These are phyloP conservation scores for Eledona agricola DNA, from an alignment of 2,888 invertebrate species.

Conservation along the genomic window DNA sequence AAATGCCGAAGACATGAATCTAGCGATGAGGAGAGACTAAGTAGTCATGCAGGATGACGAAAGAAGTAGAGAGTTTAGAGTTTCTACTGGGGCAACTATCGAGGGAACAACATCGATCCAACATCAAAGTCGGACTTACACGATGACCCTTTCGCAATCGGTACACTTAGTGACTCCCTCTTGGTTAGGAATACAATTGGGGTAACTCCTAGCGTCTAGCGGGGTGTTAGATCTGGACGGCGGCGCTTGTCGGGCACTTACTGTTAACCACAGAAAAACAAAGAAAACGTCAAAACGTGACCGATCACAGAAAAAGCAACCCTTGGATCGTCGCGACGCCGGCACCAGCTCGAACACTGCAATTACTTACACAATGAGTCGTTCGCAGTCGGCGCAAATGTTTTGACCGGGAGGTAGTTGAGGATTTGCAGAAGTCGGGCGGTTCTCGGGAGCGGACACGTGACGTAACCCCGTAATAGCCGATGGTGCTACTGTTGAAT, in stretches of 20 bases:
- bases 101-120: constrained; percentile 49
- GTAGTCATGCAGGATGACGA: constrained; percentile 16
- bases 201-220: constrained; percentile 52
- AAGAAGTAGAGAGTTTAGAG: constrained; percentile 8
- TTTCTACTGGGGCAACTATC: constrained; percentile 22
- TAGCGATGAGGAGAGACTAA: constrained; percentile 16
- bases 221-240: constrained; percentile 62
- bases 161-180: constrained; percentile 75
- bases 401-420: constrained; percentile 88
- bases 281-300: constrained; percentile 27
- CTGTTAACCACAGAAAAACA: constrained; percentile 43
- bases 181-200: constrained; percentile 55
- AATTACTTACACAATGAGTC: constrained; percentile 93
- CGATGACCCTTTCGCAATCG: constrained; percentile 86
- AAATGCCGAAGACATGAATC: constrained; percentile 1
- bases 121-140: constrained; percentile 73
- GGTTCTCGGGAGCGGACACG: constrained; percentile 77
- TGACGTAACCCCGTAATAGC: constrained; percentile 72
- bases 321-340: constrained; percentile 15
- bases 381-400: constrained; percentile 96
- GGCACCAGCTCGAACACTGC: constrained; percentile 16
- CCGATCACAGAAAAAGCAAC: constrained; percentile 21
- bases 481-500: constrained; percentile 63
- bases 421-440: constrained; percentile 71
- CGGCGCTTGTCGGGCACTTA: constrained; percentile 62